Evolutionary conservation across 2,888 invertebrate species (phyloP).

Genomic region (Metallyticus violacea): DNA sequence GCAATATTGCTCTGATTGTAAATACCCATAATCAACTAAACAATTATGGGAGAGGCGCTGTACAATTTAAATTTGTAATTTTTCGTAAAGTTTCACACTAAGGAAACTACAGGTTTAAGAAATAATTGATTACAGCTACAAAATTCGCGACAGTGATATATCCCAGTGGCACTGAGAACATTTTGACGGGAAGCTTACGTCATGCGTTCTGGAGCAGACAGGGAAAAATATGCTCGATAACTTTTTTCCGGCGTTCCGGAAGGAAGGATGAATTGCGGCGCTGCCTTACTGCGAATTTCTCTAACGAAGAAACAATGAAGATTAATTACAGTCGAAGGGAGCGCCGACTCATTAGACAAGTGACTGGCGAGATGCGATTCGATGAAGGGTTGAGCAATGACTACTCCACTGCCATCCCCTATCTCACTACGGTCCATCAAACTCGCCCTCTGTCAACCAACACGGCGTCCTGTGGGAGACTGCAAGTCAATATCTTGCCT

Average conservation of each 20-base stretch:
- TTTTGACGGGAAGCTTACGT: background rate
- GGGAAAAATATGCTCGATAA: background rate
- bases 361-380: background rate
- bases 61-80: too few species aligned
- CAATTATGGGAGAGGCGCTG: too few species aligned
- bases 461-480: background rate
- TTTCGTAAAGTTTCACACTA: too few species aligned
- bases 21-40: too few species aligned
- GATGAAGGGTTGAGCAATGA: background rate
- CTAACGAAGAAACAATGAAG: background rate
- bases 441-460: background rate
- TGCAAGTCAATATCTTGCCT: too few species aligned
- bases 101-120: too few species aligned
- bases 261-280: background rate
- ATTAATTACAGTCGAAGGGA: background rate
- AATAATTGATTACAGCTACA: too few species aligned
- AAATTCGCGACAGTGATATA: background rate
- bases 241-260: background rate
- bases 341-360: background rate
- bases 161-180: too few species aligned
- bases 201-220: background rate
- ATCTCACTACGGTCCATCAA: background rate
- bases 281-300: background rate
- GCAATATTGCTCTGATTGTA: too few species aligned
- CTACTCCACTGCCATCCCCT: background rate